Conservation (phyloP, 1,140 invertebrate species). For the Micrasema longulum region DNA sequence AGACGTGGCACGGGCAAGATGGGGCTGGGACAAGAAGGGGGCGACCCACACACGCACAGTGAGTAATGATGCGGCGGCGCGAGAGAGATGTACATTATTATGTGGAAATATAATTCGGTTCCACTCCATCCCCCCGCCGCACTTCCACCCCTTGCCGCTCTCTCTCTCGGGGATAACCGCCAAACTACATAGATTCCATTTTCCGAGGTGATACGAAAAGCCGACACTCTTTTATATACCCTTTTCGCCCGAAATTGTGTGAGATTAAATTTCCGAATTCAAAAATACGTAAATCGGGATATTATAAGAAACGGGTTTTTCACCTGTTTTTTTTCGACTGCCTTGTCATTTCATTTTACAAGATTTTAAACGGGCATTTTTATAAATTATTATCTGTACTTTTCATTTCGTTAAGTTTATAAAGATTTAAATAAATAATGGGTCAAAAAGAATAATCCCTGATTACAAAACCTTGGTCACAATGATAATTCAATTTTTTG, state of each 20-base stretch:
- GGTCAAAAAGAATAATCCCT: too few species aligned
- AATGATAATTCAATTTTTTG: too few species aligned
- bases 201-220: slow-evolving; percentile 36
- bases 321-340: slow-evolving; percentile 13
- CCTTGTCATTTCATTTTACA: slow-evolving; percentile 1
- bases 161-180: slow-evolving; percentile 25
- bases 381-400: too few species aligned
- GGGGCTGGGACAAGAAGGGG: slow-evolving; percentile 5
- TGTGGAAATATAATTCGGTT: slow-evolving; percentile 53
- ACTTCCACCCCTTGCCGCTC: neutral
- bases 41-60: slow-evolving; percentile 31
- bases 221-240: slow-evolving; percentile 21
- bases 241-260: slow-evolving; percentile 29
- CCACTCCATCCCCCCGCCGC: slow-evolving; percentile 27
- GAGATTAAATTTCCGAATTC: slow-evolving; percentile 34
- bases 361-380: too few species aligned
- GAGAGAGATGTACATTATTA: slow-evolving; percentile 51
- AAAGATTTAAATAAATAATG: too few species aligned
- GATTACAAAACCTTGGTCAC: too few species aligned
- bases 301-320: slow-evolving; percentile 20
- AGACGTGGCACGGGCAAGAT: neutral
- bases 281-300: slow-evolving; percentile 30
- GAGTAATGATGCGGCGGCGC: slow-evolving; percentile 51
- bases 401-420: too few species aligned
- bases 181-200: slow-evolving; percentile 39